phyloP scores from a whole-genome alignment of 2,888 invertebrate species.

The Oscheius sp. region DNA sequence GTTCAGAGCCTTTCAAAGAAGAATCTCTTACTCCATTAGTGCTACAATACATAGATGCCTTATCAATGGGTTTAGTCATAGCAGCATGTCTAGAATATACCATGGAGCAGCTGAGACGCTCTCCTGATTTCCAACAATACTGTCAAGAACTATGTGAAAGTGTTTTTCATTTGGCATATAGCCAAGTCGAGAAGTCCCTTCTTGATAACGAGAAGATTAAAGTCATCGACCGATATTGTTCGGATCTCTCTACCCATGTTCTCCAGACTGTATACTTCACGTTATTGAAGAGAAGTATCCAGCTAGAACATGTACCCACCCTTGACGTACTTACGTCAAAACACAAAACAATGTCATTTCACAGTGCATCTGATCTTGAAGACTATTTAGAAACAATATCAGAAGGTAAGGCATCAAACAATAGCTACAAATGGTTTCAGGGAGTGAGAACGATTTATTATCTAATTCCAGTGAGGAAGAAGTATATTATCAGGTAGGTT shows the following conservation, averaged over 20 bases:
- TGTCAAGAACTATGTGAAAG: constrained; percentile 44
- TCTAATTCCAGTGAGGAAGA: constrained; percentile 9
- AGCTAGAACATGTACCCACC: not conserved
- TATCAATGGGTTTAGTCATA: constrained; percentile 37
- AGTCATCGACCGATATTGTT: constrained; percentile 8
- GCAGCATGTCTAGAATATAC: constrained; percentile 12
- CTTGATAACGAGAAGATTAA: not conserved
- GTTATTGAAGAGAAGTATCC: not conserved
- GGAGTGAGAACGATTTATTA: not conserved
- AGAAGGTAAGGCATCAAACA: not conserved
- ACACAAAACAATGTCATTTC: constrained; percentile 17
- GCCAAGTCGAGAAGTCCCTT: constrained; percentile 16
- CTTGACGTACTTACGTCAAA: not conserved
- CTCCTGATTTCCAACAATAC: constrained; percentile 33
- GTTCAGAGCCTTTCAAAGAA: constrained; percentile 2
- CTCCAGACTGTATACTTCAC: constrained; percentile 7
- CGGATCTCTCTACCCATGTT: not conserved
- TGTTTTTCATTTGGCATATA: constrained; percentile 39
- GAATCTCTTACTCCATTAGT: constrained; percentile 17
- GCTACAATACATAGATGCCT: constrained; percentile 43
- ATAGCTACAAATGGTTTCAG: no score
- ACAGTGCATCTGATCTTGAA: constrained; percentile 15
- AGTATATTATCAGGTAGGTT: not conserved
- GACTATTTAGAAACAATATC: constrained; percentile 10
- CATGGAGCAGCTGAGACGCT: not conserved